Conservation (phyloP, 1,140 invertebrate genomes). For the Aphis gossypii region DNA sequence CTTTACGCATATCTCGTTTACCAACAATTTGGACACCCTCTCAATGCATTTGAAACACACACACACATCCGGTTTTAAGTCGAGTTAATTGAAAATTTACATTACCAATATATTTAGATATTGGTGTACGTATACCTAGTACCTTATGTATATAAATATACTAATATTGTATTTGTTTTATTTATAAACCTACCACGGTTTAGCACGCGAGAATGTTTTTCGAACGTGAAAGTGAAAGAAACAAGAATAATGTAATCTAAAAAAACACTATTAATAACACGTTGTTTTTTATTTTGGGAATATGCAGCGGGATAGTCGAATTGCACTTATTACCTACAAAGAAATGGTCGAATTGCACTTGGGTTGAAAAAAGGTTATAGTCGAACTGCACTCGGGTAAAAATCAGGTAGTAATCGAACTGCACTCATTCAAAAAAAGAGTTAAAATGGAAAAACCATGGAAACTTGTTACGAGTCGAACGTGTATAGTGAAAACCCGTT, state of each 20-base stretch:
- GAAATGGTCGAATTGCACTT: too few relatives aligned
- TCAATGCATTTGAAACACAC: background rate
- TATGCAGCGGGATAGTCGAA: too few relatives aligned
- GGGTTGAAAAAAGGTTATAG: too few relatives aligned
- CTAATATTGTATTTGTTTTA: background rate
- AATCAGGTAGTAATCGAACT: too few relatives aligned
- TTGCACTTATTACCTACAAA: too few relatives aligned
- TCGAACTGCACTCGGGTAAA: too few relatives aligned
- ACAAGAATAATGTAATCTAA: constrained; percentile 18
- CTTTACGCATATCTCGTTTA: constrained; percentile 13
- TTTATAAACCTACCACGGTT: background rate
- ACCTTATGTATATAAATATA: background rate
- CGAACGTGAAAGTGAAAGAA: constrained; percentile 50
- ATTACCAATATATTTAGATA: background rate
- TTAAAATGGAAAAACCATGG: too few relatives aligned
- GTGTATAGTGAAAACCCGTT: too few relatives aligned
- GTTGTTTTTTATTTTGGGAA: background rate
- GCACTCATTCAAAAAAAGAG: too few relatives aligned
- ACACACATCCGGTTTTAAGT: constrained; percentile 10
- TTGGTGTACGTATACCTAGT: background rate
- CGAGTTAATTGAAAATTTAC: constrained; percentile 24
- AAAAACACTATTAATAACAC: background rate
- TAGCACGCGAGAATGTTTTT: background rate
- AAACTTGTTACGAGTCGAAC: too few relatives aligned
- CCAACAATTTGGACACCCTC: constrained; percentile 29